A percentile compares a stretch with the other conserved stretches of the same genome.
These are phyloP conservation scores for Tachuris rubrigastra DNA, from an alignment of 2,113 vertebrate genomes.

Conservation along the genomic window DNA sequence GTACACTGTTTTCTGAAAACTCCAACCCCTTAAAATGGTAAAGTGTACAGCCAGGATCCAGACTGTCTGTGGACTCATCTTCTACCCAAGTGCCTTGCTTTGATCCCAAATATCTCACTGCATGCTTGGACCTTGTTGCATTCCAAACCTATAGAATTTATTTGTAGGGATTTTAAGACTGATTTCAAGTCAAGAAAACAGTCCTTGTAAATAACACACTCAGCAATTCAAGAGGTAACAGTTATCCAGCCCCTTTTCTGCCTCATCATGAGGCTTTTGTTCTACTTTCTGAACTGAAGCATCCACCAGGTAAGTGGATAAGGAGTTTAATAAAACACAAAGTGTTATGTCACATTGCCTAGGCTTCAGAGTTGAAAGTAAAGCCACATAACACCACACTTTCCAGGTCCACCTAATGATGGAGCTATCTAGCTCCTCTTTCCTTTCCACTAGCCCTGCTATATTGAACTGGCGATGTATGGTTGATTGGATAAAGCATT, in stretches of 20 bases:
- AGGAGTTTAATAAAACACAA: not conserved
- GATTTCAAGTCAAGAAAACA: not conserved
- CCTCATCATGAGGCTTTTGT: not conserved
- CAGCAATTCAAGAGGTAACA: not conserved
- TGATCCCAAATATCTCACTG: not conserved
- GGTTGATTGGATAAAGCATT: not conserved
- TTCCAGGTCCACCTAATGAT: not conserved
- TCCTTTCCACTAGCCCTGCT: not conserved
- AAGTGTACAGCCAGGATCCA: not conserved
- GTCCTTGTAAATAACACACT: not conserved
- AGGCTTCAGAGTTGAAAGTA: not conserved
- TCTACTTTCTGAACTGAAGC: not conserved
- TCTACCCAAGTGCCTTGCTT: not conserved
- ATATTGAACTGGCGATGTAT: not conserved
- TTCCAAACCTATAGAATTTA: not conserved
- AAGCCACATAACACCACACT: not conserved
- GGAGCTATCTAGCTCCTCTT: not conserved
- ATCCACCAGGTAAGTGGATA: not conserved
- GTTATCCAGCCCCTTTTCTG: not conserved
- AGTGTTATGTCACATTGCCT: not conserved
- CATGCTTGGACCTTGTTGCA: not conserved
- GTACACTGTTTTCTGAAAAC: not conserved
- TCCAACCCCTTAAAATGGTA: rapidly evolving
- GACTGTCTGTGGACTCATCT: not conserved
- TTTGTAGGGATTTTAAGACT: not conserved